Conservation (phyloP, 1,140 invertebrate genomes). For the Armadillidium nasatum region DNA sequence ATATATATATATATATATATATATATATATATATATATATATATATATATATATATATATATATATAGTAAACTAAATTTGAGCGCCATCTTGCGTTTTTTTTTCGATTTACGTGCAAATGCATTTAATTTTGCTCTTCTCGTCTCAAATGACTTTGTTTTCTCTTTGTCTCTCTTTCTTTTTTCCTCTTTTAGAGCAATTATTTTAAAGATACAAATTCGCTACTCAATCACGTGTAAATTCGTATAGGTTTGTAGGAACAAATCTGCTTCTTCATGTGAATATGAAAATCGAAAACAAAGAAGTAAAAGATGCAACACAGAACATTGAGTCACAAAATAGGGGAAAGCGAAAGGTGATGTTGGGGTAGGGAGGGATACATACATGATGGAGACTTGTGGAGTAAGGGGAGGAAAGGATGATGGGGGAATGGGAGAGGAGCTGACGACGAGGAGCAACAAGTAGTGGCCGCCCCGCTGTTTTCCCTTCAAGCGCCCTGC, state of each 20-base stretch:
- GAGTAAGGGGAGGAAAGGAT: background rate
- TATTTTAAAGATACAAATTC: background rate
- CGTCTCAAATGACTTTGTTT: background rate
- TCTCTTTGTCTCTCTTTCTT: background rate
- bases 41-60: too few species aligned
- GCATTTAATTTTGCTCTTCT: background rate
- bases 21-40: too few species aligned
- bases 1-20: too few species aligned
- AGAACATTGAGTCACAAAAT: background rate
- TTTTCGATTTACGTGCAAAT: background rate
- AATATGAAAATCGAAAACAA: background rate
- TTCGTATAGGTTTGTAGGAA: background rate
- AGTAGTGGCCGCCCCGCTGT: slow-evolving; percentile 9
- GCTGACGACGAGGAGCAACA: slow-evolving; percentile 10
- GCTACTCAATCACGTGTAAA: background rate
- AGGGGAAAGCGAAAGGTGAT: background rate
- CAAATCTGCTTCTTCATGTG: background rate
- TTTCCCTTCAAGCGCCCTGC: background rate
- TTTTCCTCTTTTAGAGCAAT: too few species aligned
- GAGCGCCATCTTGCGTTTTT: slow-evolving; percentile 11
- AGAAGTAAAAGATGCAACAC: background rate
- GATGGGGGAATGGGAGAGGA: slow-evolving; percentile 2
- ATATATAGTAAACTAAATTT: too few species aligned
- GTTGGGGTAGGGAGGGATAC: background rate
- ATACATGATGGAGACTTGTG: background rate